Conservation (phyloP, 2,888 invertebrate genomes). For the Lypha dubia region DNA sequence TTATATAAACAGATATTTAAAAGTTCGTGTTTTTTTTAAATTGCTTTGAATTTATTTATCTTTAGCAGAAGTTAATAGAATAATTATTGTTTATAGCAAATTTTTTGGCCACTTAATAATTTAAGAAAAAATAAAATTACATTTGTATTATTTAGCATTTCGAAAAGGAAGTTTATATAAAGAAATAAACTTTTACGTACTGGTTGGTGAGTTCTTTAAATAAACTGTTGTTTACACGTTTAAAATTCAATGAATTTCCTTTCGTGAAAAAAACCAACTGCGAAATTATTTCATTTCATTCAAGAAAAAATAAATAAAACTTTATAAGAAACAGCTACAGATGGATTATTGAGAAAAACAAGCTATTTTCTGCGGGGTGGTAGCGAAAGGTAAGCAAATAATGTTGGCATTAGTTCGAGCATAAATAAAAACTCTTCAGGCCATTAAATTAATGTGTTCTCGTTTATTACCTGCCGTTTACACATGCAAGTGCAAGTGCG, state of each 20-base stretch:
- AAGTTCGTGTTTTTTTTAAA: constrained; percentile 9
- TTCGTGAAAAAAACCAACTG: background rate
- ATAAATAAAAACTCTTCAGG: background rate
- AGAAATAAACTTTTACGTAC: constrained; percentile 36
- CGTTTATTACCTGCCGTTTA: too few relatives aligned
- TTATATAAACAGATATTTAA: background rate
- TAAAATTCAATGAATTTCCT: constrained; percentile 41
- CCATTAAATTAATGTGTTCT: constrained; percentile 3
- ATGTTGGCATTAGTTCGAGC: constrained; percentile 3
- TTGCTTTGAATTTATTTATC: constrained; percentile 30
- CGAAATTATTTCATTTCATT: constrained; percentile 21
- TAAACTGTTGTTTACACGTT: constrained; percentile 43
- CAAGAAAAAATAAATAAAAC: background rate
- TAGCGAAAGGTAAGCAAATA: background rate
- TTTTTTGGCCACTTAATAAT: constrained; percentile 29
- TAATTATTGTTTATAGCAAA: constrained; percentile 51
- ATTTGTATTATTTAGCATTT: constrained; percentile 13
- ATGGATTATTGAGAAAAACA: background rate
- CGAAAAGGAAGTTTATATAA: constrained; percentile 50
- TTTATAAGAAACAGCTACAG: background rate
- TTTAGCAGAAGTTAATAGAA: constrained; percentile 43
- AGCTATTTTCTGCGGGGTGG: too few relatives aligned
- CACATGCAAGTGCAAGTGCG: too few relatives aligned
- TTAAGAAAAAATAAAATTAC: constrained; percentile 8
- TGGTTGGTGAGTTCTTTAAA: constrained; percentile 21